phyloP scores from a whole-genome alignment of 2,888 invertebrate genomes.

The Drosophila lacicola region DNA sequence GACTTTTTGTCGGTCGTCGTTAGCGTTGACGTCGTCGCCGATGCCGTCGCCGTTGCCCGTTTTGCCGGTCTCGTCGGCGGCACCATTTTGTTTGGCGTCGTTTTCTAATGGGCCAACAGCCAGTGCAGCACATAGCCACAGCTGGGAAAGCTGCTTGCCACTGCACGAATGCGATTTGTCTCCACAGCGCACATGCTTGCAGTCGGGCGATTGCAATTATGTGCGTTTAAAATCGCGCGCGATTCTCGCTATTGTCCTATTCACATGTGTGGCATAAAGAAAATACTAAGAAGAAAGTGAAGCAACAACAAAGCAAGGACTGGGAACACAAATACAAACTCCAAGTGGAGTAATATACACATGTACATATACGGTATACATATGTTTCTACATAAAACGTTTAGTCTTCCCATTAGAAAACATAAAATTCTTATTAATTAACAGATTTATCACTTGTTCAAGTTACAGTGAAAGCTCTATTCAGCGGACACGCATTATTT shows the following conservation, averaged over 20 bases:
- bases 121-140: constrained; percentile 67
- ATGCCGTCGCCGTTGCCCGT: constrained; percentile 15
- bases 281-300: constrained; percentile 3
- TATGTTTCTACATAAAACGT: background rate
- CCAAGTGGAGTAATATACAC: too few species aligned
- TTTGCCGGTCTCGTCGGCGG: constrained; percentile 37
- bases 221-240: constrained; percentile 55
- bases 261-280: constrained; percentile 22
- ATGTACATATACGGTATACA: background rate
- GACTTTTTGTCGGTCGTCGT: constrained; percentile 76
- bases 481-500: too few species aligned
- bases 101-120: constrained; percentile 79
- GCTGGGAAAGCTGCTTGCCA: constrained; percentile 27
- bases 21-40: constrained; percentile 18
- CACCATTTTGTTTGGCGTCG: constrained; percentile 80
- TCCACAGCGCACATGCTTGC: constrained; percentile 13
- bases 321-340: too few species aligned
- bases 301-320: background rate
- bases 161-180: background rate
- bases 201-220: constrained; percentile 13
- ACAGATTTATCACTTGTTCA: too few species aligned
- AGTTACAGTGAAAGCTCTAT: too few species aligned
- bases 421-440: too few species aligned
- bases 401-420: too few species aligned
- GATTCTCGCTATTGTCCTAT: constrained; percentile 27